Evolutionary conservation across 1,140 invertebrate genomes (phyloP).

Genomic region (Whitmania pigra): DNA sequence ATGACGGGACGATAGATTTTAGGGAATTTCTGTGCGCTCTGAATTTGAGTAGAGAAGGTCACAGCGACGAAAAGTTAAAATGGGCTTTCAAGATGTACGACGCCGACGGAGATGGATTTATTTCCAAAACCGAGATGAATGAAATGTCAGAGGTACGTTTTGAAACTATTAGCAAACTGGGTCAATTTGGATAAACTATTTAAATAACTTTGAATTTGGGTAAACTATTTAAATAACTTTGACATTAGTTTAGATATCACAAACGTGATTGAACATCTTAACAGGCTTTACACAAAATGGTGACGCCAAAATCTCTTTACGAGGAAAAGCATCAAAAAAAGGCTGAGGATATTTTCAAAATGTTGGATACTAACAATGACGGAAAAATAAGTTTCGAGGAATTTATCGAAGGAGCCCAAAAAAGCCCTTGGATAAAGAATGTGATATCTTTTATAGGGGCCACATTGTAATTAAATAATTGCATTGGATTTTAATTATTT

Average conservation of each 20-base stretch:
- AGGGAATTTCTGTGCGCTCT: conserved; percentile 91
- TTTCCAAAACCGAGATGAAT: conserved; percentile 94
- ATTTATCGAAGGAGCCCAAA: conserved; percentile 68
- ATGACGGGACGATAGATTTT: conserved; percentile 92
- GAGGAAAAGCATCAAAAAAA: conserved; percentile 91
- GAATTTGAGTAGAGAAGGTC: conserved; percentile 83
- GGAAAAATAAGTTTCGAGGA: conserved; percentile 81
- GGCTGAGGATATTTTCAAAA: conserved; percentile 89
- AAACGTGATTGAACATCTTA: too few species aligned
- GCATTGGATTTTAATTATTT: too few species aligned
- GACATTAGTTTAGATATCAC: too few species aligned
- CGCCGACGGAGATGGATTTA: conserved; percentile 93
- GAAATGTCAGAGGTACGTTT: conserved; percentile 97
- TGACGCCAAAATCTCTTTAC: conserved; percentile 95
- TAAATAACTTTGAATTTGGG: neutral
- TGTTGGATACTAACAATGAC: conserved; percentile 84
- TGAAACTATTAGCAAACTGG: conserved; percentile 50
- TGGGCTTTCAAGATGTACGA: conserved; percentile 86
- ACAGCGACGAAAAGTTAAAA: conserved; percentile 89
- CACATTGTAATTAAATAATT: too few species aligned
- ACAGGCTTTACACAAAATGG: conserved; percentile 94
- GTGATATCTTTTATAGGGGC: too few species aligned
- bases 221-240: neutral
- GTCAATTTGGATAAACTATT: neutral
- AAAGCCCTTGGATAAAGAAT: neutral